Percentiles rank a stretch among this genome's conserved stretches.
phyloP scores from a whole-genome alignment of 1,140 invertebrate genomes.

The Zaprionus lachaisei region DNA sequence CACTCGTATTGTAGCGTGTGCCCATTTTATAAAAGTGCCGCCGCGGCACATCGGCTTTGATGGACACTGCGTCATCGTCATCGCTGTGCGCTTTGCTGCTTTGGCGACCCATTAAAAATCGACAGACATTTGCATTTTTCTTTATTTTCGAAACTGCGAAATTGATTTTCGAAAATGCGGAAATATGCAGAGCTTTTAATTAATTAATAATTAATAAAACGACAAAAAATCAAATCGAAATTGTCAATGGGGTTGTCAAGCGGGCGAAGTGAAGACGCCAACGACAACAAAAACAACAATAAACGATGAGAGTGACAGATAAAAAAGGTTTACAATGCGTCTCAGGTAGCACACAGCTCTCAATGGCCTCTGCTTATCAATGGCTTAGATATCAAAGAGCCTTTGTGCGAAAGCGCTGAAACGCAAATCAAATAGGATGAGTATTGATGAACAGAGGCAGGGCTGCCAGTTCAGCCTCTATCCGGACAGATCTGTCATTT shows the following conservation, averaged over 20 bases:
- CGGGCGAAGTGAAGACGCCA: background rate
- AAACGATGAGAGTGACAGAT: background rate
- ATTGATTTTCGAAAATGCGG: constrained; percentile 28
- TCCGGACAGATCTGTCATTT: no score
- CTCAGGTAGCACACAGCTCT: constrained; percentile 9
- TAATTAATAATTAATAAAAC: constrained; percentile 21
- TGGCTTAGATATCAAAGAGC: constrained; percentile 5
- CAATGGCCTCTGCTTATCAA: background rate
- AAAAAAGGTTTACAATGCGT: background rate
- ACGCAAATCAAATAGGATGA: background rate
- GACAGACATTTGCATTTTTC: constrained; percentile 48
- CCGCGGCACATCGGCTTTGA: constrained; percentile 52
- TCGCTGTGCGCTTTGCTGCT: constrained; percentile 1
- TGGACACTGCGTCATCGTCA: constrained; percentile 16
- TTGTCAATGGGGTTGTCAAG: constrained; percentile 21
- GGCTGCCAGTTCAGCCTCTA: no score
- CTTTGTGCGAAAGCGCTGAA: background rate
- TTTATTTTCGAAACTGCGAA: constrained; percentile 30
- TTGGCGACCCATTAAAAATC: constrained; percentile 41
- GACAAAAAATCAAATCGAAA: background rate
- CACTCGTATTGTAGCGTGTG: constrained; percentile 28
- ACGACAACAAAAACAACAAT: background rate
- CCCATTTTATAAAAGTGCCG: constrained; percentile 49
- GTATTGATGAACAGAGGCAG: background rate
- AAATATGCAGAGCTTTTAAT: constrained; percentile 29